Evolutionary conservation across 2,888 invertebrate genomes (phyloP).

Genomic region (Pterobdella sp.): DNA sequence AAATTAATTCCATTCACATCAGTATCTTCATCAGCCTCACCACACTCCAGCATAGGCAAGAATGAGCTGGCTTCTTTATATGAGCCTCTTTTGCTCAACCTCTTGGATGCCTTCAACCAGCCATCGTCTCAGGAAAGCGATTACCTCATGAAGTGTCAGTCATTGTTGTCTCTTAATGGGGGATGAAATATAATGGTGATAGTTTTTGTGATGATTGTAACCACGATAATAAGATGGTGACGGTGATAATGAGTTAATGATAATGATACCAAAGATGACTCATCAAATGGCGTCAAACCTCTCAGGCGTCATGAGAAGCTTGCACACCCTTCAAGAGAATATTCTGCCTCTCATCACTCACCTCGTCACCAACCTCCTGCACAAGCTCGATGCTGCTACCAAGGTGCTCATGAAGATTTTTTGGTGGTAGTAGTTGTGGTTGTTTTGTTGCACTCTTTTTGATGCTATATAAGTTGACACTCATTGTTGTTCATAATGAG

Average conservation of each 20-base stretch:
- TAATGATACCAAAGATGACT: too few species aligned
- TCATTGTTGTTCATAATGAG: too few species aligned
- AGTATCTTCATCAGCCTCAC: not conserved
- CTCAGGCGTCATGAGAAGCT: conserved; percentile 78
- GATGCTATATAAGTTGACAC: not conserved
- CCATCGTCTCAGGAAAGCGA: conserved; percentile 82
- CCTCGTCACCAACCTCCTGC: conserved; percentile 75
- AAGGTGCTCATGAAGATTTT: conserved; percentile 50
- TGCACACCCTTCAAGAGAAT: conserved; percentile 71
- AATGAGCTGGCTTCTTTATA: conserved; percentile 42
- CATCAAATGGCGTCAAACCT: too few species aligned
- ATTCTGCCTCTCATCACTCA: conserved; percentile 71
- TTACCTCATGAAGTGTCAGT: conserved; percentile 83
- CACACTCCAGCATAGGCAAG: conserved; percentile 41
- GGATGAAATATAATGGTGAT: not conserved
- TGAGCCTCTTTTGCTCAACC: conserved; percentile 63
- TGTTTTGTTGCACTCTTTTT: not conserved
- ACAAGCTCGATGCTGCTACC: conserved; percentile 71
- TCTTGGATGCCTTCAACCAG: conserved; percentile 66
- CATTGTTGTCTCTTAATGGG: conserved; percentile 6
- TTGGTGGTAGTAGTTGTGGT: not conserved
- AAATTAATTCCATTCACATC: too few species aligned
- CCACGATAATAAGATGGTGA: too few species aligned
- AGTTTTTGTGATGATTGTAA: too few species aligned
- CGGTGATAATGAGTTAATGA: too few species aligned